Conservation (phyloP, 2,113 vertebrate genomes). For the Pseudorhombus dupliciocellatus region DNA sequence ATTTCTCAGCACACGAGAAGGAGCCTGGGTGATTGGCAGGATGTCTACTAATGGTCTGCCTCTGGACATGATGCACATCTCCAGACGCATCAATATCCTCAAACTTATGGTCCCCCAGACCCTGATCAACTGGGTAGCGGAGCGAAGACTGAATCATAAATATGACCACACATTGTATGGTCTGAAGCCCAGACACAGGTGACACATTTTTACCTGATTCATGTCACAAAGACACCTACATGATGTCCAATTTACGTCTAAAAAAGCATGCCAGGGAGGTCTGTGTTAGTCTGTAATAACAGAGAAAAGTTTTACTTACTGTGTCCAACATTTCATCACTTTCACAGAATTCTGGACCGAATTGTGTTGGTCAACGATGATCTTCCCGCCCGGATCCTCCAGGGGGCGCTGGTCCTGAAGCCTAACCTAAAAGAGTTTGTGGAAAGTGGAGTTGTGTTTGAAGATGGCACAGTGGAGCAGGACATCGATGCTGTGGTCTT, state of each 20-base stretch:
- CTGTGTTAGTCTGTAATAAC: too few relatives aligned
- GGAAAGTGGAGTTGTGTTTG: slow-evolving; percentile 83
- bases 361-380: slow-evolving; percentile 84
- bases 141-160: slow-evolving; percentile 74
- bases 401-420: slow-evolving; percentile 85
- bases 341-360: slow-evolving; percentile 75
- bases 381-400: slow-evolving; percentile 87
- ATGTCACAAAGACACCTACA: too few relatives aligned
- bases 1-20: slow-evolving; percentile 90
- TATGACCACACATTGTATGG: slow-evolving; percentile 86
- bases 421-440: slow-evolving; percentile 83
- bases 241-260: too few relatives aligned
- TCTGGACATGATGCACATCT: slow-evolving; percentile 80
- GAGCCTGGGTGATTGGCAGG: slow-evolving; percentile 86
- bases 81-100: slow-evolving; percentile 73
- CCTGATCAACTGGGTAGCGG: slow-evolving; percentile 68
- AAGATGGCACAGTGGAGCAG: slow-evolving; percentile 87
- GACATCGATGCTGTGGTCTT: slow-evolving; percentile 87
- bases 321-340: neutral
- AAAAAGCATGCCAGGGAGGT: too few relatives aligned
- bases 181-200: slow-evolving; percentile 85
- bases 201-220: neutral
- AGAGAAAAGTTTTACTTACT: too few relatives aligned
- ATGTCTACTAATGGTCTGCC: slow-evolving; percentile 82
- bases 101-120: slow-evolving; percentile 70